Evolutionary conservation across 2,113 vertebrate species (phyloP).

Genomic region (Aptenodytes forsteri): DNA sequence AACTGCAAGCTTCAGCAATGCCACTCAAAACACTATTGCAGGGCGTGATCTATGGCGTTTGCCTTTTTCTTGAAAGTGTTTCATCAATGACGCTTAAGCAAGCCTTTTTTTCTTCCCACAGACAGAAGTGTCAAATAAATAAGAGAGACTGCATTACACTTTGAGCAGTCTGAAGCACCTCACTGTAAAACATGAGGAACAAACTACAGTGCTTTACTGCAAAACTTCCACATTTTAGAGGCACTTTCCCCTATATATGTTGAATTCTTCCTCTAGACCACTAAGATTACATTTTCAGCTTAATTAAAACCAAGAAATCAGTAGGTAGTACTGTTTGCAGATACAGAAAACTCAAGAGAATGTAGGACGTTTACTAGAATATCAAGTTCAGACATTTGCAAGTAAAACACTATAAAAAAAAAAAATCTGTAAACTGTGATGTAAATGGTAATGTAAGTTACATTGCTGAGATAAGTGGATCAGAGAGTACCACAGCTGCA

Average conservation of each 20-base stretch:
- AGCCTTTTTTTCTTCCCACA: neutral
- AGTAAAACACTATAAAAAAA: neutral
- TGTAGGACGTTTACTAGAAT: neutral
- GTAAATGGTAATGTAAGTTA: fast-evolving
- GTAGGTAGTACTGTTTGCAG: neutral
- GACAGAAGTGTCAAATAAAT: neutral
- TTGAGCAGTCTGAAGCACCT: neutral
- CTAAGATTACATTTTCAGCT: neutral
- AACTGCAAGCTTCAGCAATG: neutral
- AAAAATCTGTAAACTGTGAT: too few species aligned
- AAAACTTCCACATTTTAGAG: neutral
- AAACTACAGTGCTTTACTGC: neutral
- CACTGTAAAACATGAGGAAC: neutral
- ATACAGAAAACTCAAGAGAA: neutral
- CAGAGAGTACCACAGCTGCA: neutral
- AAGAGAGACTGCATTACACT: neutral
- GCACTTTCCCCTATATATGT: too few species aligned
- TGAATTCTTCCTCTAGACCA: neutral
- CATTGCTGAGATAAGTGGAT: neutral
- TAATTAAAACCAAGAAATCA: neutral
- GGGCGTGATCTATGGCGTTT: neutral
- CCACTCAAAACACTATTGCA: neutral
- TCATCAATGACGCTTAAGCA: neutral
- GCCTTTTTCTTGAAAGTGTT: neutral
- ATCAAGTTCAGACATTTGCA: fast-evolving